A percentile compares a stretch with the other conserved stretches of the same genome.
phyloP scores from a whole-genome alignment of 1,140 invertebrate species.

The Zaprionus inermis region DNA sequence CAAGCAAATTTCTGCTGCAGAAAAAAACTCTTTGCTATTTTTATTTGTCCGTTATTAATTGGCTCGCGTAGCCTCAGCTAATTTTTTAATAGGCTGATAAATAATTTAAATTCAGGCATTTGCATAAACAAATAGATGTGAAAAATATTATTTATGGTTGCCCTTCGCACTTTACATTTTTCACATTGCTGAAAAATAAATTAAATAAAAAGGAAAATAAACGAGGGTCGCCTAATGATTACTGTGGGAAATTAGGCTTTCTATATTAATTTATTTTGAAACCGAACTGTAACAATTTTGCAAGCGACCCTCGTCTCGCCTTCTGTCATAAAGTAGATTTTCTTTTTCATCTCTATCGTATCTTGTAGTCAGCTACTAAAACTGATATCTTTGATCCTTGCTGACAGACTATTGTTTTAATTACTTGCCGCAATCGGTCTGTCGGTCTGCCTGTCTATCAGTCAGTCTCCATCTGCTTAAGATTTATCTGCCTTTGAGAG shows the following conservation, averaged over 20 bases:
- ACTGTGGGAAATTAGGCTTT: neutral
- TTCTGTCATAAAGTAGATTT: neutral
- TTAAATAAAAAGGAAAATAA: neutral
- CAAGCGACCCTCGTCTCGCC: neutral
- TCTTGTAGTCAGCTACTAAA: conserved; percentile 5
- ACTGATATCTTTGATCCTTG: conserved; percentile 21
- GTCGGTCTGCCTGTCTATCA: neutral
- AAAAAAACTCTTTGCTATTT: conserved; percentile 19
- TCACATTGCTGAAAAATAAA: conserved; percentile 30
- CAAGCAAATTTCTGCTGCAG: conserved; percentile 57
- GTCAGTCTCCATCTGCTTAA: conserved; percentile 20
- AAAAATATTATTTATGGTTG: conserved; percentile 68
- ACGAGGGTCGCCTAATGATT: conserved; percentile 14
- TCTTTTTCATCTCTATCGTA: neutral
- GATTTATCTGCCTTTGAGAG: conserved; percentile 42
- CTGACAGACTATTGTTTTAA: conserved; percentile 33
- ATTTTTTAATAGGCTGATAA: conserved; percentile 76
- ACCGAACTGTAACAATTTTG: neutral
- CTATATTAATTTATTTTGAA: neutral
- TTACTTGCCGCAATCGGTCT: neutral
- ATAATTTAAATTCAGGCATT: conserved; percentile 60
- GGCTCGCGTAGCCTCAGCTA: conserved; percentile 59
- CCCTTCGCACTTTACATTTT: conserved; percentile 54
- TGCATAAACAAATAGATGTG: conserved; percentile 43
- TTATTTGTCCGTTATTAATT: conserved; percentile 54